phyloP scores from a whole-genome alignment of 2,888 invertebrate genomes.

The Xestia c-nigrum region DNA sequence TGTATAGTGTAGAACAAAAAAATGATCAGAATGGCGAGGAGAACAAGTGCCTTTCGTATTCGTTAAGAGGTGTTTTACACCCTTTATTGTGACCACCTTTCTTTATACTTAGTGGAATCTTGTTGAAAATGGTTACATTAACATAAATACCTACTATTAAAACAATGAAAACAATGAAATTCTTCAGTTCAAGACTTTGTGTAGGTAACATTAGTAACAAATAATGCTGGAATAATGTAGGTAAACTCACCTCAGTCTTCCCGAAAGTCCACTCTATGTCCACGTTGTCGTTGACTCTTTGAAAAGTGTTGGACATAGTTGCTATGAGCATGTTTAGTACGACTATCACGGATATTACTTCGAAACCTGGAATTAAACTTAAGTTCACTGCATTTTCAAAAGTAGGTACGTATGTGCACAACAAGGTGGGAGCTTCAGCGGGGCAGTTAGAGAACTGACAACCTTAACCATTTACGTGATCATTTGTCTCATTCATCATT shows the following conservation, averaged over 20 bases:
- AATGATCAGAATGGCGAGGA: too few species aligned
- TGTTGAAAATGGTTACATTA: constrained; percentile 26
- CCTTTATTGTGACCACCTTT: constrained; percentile 10
- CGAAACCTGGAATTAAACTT: constrained; percentile 87
- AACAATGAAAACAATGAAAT: constrained; percentile 16
- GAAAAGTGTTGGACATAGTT: constrained; percentile 95
- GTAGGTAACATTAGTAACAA: constrained; percentile 4
- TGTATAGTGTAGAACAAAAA: too few species aligned
- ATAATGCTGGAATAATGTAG: constrained; percentile 12
- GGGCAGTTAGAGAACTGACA: too few species aligned
- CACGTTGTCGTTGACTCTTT: constrained; percentile 92
- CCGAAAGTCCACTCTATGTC: constrained; percentile 95
- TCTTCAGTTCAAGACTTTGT: constrained; percentile 9
- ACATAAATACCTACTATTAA: constrained; percentile 1
- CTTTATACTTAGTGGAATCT: constrained; percentile 24
- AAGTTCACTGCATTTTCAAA: constrained; percentile 3
- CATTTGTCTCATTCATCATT: too few species aligned
- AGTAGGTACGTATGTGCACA: too few species aligned
- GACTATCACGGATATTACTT: constrained; percentile 93
- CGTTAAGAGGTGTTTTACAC: too few species aligned
- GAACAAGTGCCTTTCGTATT: too few species aligned
- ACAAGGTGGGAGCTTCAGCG: too few species aligned
- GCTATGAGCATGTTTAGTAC: constrained; percentile 95
- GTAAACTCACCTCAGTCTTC: constrained; percentile 89
- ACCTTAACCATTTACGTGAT: too few species aligned